Conservation (phyloP, 2,113 vertebrate species). For the Gymnobelideus leadbeateri region DNA sequence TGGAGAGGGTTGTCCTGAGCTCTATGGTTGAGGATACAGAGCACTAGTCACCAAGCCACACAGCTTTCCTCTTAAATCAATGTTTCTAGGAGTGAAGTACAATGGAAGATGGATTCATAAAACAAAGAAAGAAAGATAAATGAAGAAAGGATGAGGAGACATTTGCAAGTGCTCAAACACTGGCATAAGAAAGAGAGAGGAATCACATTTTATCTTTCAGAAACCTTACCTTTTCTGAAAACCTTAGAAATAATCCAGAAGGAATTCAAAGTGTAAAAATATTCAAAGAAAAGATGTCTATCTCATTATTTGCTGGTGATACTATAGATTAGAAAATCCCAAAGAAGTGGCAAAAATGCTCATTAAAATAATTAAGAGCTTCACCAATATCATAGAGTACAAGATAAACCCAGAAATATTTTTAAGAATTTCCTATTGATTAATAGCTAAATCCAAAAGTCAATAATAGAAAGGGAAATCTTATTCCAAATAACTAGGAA, state of each 20-base stretch:
- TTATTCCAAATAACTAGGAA: neutral
- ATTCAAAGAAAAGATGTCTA: accelerated
- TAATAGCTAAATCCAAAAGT: neutral
- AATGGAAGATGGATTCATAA: neutral
- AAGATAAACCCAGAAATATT: neutral
- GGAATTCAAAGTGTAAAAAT: neutral
- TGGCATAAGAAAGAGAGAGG: neutral
- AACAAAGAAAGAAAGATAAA: neutral
- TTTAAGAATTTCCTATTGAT: neutral
- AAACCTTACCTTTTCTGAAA: neutral
- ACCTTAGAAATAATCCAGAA: neutral
- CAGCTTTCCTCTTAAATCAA: neutral
- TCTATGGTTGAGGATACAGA: neutral
- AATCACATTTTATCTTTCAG: neutral
- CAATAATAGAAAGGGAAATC: neutral
- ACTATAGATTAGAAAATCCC: neutral
- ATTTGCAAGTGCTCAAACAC: neutral
- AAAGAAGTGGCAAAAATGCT: neutral
- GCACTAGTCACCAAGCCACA: neutral
- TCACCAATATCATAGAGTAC: neutral
- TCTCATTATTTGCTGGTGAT: neutral
- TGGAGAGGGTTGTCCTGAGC: neutral
- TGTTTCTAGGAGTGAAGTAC: neutral
- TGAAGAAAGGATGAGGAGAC: neutral
- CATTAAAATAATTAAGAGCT: neutral